Evolutionary conservation across 2,113 vertebrate species (phyloP).

Genomic region (Vimba vimba): DNA sequence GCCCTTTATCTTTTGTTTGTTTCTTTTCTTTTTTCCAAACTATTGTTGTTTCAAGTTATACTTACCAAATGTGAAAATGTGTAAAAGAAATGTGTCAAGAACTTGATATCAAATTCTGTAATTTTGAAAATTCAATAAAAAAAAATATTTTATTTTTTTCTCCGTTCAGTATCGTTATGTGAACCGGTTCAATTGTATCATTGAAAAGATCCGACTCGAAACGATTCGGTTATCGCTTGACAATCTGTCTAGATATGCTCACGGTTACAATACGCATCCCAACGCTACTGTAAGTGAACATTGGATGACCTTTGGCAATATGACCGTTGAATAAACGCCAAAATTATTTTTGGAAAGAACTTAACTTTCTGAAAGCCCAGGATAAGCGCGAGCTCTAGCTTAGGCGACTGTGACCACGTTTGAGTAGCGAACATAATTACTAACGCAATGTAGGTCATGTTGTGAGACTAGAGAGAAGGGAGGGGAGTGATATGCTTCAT

Average conservation of each 20-base stretch:
- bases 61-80: too few relatives aligned
- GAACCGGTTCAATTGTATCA: not conserved
- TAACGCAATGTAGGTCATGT: slow-evolving; percentile 74
- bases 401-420: slow-evolving; percentile 51
- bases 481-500: not conserved
- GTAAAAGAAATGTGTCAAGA: too few relatives aligned
- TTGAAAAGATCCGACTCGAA: not conserved
- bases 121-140: too few relatives aligned
- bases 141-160: too few relatives aligned
- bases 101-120: too few relatives aligned
- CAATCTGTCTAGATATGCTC: too few relatives aligned
- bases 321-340: not conserved
- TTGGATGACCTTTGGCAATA: too few relatives aligned
- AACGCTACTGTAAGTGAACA: not conserved
- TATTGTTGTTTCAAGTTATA: too few relatives aligned
- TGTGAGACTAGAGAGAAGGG: slow-evolving; percentile 48
- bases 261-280: not conserved
- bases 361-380: slow-evolving; percentile 1
- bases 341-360: not conserved
- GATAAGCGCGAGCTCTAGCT: not conserved
- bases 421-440: slow-evolving; percentile 63
- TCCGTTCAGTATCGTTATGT: not conserved
- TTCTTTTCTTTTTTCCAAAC: too few relatives aligned
- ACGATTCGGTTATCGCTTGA: not conserved
- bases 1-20: too few relatives aligned